Percentiles rank a stretch among this genome's conserved stretches.
These are phyloP conservation scores for Pterostichus niger DNA, from an alignment of 2,888 invertebrate genomes.

Conservation along the genomic window DNA sequence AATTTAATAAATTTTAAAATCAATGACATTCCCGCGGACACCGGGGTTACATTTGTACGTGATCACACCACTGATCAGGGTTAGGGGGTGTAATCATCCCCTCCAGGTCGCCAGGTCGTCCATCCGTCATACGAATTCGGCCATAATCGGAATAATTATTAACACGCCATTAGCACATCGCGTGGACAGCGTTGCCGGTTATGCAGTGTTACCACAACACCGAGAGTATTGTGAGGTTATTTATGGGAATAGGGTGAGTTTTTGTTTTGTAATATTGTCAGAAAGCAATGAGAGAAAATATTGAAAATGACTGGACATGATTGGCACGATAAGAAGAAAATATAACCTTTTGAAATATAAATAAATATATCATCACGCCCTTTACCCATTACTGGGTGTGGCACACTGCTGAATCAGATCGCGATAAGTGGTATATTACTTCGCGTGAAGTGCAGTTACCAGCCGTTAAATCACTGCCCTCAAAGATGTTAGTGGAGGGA, in stretches of 20 bases:
- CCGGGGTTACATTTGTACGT: no score
- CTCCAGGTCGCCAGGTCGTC: not conserved
- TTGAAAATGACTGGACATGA: not conserved
- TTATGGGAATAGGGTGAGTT: not conserved
- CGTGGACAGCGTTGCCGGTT: conserved; percentile 14
- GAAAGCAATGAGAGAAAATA: not conserved
- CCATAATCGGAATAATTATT: conserved; percentile 54
- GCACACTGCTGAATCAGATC: no score
- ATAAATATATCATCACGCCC: no score
- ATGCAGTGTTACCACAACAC: not conserved
- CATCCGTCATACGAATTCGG: conserved; percentile 27
- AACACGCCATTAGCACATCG: conserved; percentile 53
- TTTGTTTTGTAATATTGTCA: not conserved
- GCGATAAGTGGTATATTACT: no score
- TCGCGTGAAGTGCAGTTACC: no score
- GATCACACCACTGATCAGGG: not conserved
- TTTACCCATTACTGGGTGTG: no score
- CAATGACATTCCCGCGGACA: no score
- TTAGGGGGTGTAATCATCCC: not conserved
- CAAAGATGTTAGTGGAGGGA: no score
- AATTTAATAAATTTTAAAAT: no score
- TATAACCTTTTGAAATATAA: no score
- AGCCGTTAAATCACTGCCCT: no score
- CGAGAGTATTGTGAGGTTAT: not conserved
- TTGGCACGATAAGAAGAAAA: no score